phyloP scores from a whole-genome alignment of 2,888 invertebrate species.

The Cynaeus angustus region DNA sequence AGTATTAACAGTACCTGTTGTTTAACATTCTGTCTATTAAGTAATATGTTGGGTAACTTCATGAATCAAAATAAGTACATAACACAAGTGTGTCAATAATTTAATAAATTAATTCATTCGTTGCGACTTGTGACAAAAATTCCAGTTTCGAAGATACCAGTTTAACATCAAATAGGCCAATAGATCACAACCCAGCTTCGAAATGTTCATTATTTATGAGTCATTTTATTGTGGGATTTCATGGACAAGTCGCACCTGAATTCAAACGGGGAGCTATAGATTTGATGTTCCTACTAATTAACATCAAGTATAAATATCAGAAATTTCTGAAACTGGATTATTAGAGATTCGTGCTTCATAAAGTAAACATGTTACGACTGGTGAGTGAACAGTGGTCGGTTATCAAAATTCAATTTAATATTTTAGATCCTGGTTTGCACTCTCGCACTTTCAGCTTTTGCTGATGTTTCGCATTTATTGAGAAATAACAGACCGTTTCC shows the following conservation, averaged over 20 bases:
- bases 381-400: conserved; percentile 28
- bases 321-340: conserved; percentile 41
- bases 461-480: conserved; percentile 61
- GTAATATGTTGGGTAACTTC: conserved; percentile 1
- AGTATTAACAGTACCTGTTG: background rate
- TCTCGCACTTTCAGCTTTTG: conserved; percentile 31
- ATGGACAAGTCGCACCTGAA: conserved; percentile 48
- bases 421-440: conserved; percentile 35
- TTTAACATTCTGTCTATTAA: background rate
- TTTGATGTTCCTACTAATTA: conserved; percentile 41
- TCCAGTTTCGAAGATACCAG: conserved; percentile 11
- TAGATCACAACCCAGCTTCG: conserved; percentile 29
- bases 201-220: conserved; percentile 34
- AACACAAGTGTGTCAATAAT: conserved; percentile 3
- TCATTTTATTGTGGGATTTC: conserved; percentile 35
- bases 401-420: background rate
- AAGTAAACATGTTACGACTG: conserved; percentile 42
- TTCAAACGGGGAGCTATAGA: conserved; percentile 12
- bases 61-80: conserved; percentile 2
- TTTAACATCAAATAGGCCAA: conserved; percentile 12
- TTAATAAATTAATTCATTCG: conserved; percentile 5
- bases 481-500: conserved; percentile 62
- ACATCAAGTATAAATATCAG: conserved; percentile 49
- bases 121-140: background rate
- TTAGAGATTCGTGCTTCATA: conserved; percentile 29